Conservation (phyloP, 2,113 vertebrate genomes). For the Taurulus bubalis region DNA sequence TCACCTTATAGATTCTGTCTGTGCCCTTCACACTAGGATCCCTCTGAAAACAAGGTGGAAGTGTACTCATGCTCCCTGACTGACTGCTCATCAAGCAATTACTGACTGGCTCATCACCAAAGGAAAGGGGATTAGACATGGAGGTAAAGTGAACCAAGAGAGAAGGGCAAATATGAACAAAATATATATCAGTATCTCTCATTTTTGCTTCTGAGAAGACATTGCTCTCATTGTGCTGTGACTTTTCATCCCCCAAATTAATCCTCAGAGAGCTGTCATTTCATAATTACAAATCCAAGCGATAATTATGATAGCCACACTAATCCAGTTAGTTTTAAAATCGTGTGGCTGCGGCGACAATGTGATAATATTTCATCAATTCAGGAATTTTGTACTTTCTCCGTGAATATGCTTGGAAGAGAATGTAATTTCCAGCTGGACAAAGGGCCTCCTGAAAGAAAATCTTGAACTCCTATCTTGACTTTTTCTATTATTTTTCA, state of each 20-base stretch:
- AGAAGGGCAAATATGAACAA: constrained; percentile 56
- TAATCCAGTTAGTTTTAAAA: constrained; percentile 50
- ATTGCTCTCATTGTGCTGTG: constrained; percentile 24
- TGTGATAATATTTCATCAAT: constrained; percentile 7
- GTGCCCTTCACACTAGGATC: constrained; percentile 80
- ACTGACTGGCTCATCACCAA: constrained; percentile 70
- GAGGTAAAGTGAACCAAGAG: constrained; percentile 48
- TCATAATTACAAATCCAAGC: constrained; percentile 60
- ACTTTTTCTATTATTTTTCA: background rate
- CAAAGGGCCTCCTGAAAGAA: background rate
- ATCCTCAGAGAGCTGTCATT: constrained; percentile 56
- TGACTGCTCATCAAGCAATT: constrained; percentile 75
- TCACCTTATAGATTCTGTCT: constrained; percentile 70
- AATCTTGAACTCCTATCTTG: background rate
- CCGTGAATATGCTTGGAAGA: background rate
- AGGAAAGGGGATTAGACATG: constrained; percentile 59
- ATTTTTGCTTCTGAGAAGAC: constrained; percentile 45
- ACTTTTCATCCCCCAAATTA: constrained; percentile 52
- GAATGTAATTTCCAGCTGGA: background rate
- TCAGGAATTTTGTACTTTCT: background rate
- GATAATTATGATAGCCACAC: constrained; percentile 65
- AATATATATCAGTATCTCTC: constrained; percentile 34
- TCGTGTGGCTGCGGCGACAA: constrained; percentile 19
- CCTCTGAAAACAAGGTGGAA: constrained; percentile 72
- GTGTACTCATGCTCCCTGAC: constrained; percentile 49